phyloP scores from a whole-genome alignment of 2,113 vertebrate species.

The Oryzias javanicus region DNA sequence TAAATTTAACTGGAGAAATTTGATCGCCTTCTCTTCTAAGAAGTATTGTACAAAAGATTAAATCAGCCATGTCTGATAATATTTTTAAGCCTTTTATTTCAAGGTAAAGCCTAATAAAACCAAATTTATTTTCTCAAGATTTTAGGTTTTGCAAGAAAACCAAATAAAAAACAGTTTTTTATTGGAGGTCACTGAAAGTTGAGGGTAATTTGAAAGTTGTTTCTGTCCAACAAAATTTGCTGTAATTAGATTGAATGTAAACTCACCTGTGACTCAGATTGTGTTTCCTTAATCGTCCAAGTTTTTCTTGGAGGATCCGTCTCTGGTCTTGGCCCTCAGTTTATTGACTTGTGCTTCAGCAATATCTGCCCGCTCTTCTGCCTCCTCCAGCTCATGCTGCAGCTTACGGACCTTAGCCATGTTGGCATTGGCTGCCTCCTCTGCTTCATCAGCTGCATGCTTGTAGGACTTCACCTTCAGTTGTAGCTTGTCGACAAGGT shows the following conservation, averaged over 20 bases:
- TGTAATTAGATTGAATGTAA: neutral
- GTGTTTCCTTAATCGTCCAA: conserved; percentile 59
- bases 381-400: conserved; percentile 74
- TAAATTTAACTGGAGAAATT: too few species aligned
- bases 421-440: conserved; percentile 65
- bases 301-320: conserved; percentile 59
- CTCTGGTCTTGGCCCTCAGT: conserved; percentile 63
- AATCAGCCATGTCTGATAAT: too few species aligned
- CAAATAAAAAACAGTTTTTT: too few species aligned
- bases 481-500: conserved; percentile 72
- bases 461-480: conserved; percentile 73
- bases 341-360: conserved; percentile 72
- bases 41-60: too few species aligned
- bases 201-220: too few species aligned
- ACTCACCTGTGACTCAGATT: conserved; percentile 13
- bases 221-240: too few species aligned
- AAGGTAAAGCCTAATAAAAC: too few species aligned
- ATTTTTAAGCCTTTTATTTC: too few species aligned
- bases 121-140: too few species aligned
- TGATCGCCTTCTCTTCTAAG: too few species aligned
- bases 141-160: too few species aligned
- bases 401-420: conserved; percentile 70
- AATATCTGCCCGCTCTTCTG: conserved; percentile 64
- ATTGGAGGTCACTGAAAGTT: too few species aligned
- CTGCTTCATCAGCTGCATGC: conserved; percentile 59